These are phyloP conservation scores for Trematomus bernacchii DNA, from an alignment of 2,797 vertebrate species.

Conservation along the genomic window DNA sequence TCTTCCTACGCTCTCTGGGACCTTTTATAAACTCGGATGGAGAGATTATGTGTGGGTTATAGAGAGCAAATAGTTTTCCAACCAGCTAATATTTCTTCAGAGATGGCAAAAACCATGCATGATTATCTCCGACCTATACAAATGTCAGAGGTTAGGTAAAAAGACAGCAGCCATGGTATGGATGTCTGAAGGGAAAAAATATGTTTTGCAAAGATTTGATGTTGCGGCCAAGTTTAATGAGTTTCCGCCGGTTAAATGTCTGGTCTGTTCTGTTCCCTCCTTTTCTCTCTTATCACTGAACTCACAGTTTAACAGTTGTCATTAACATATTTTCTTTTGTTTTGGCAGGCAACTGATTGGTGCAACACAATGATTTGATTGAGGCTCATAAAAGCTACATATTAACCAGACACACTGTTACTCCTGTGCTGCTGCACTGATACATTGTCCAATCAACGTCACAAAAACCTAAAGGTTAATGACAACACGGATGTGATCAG, in stretches of 20 bases:
- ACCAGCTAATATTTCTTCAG: constrained; percentile 42
- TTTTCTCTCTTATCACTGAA: background rate
- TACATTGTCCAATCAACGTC: background rate
- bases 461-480: constrained; percentile 12
- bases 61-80: constrained; percentile 53
- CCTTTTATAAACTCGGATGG: constrained; percentile 57
- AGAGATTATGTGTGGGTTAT: constrained; percentile 43
- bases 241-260: background rate
- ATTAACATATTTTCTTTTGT: background rate
- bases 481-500: background rate
- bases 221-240: background rate
- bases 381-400: background rate
- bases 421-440: background rate
- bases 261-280: background rate
- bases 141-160: constrained; percentile 31
- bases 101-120: constrained; percentile 48
- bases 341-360: background rate
- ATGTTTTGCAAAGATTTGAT: background rate
- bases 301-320: constrained; percentile 5
- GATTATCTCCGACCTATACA: constrained; percentile 34
- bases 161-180: too few species aligned
- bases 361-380: background rate
- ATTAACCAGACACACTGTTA: background rate
- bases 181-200: background rate
- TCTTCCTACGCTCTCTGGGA: constrained; percentile 39